Evolutionary conservation across 2,888 invertebrate species (phyloP).

Genomic region (Macaria liturata): DNA sequence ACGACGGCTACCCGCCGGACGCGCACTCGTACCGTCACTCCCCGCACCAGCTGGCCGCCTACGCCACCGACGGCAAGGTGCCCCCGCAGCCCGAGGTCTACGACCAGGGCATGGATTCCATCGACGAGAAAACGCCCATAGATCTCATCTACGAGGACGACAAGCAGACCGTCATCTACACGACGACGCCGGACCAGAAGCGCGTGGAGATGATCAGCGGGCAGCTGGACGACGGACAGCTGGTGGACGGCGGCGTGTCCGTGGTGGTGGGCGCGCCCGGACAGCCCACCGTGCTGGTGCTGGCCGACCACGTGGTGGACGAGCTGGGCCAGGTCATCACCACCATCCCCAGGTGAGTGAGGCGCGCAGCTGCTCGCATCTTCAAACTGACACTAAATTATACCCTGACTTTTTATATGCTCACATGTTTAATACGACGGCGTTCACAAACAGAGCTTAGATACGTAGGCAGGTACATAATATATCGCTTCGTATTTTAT

Average conservation of each 20-base stretch:
- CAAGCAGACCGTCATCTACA: slow-evolving; percentile 92
- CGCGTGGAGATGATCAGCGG: slow-evolving; percentile 91
- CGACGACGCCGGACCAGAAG: slow-evolving; percentile 90
- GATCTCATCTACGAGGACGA: slow-evolving; percentile 93
- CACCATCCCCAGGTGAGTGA: slow-evolving; percentile 83
- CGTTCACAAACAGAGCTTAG: slow-evolving; percentile 10
- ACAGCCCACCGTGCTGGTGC: slow-evolving; percentile 86
- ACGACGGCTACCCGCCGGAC: slow-evolving; percentile 84
- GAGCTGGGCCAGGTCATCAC: slow-evolving; percentile 87
- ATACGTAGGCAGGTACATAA: neutral
- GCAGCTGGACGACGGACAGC: slow-evolving; percentile 82
- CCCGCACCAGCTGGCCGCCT: slow-evolving; percentile 77
- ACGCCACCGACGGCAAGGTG: slow-evolving; percentile 83
- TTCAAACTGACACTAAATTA: neutral
- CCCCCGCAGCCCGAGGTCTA: slow-evolving; percentile 80
- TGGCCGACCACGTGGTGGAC: slow-evolving; percentile 88
- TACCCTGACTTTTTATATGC: neutral
- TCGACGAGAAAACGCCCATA: slow-evolving; percentile 88
- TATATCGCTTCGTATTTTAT: slow-evolving; percentile 46
- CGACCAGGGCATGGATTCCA: slow-evolving; percentile 77
- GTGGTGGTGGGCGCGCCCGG: slow-evolving; percentile 78
- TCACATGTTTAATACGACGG: slow-evolving; percentile 3
- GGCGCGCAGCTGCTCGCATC: slow-evolving; percentile 27
- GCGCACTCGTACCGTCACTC: slow-evolving; percentile 84
- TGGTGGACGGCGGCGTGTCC: slow-evolving; percentile 79